Percentiles rank a stretch among this genome's conserved stretches.
These are phyloP conservation scores for Acrobasis consociella DNA, from an alignment of 2,888 invertebrate species.

Conservation along the genomic window DNA sequence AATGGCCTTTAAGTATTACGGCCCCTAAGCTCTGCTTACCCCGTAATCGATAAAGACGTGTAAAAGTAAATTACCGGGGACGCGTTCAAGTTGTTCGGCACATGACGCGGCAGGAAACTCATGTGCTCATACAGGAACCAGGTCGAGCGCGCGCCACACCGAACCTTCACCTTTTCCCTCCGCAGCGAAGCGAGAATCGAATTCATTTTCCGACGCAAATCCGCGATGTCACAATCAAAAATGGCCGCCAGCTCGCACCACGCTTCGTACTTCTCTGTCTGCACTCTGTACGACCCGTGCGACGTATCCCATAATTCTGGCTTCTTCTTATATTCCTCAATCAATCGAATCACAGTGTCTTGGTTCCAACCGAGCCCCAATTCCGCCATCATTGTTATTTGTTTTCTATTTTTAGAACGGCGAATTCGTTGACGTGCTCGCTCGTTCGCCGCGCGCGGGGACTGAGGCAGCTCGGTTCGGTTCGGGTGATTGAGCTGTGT, in stretches of 20 bases:
- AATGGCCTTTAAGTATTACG: no score
- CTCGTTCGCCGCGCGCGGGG: constrained; percentile 45
- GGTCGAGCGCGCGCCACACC: constrained; percentile 52
- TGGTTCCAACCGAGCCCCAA: constrained; percentile 63
- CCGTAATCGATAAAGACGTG: background rate
- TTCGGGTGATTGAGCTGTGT: constrained; percentile 26
- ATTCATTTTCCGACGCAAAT: constrained; percentile 68
- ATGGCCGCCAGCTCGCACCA: constrained; percentile 59
- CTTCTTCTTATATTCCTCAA: constrained; percentile 55
- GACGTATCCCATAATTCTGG: constrained; percentile 62
- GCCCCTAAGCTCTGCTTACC: no score
- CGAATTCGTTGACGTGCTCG: constrained; percentile 43
- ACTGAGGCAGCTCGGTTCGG: constrained; percentile 34
- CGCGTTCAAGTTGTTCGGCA: constrained; percentile 37
- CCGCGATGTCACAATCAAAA: constrained; percentile 63
- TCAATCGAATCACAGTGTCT: constrained; percentile 52
- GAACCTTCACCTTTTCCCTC: constrained; percentile 64
- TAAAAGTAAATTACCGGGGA: constrained; percentile 5
- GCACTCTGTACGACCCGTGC: constrained; percentile 55
- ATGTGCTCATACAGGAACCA: constrained; percentile 69
- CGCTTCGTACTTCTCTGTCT: constrained; percentile 61
- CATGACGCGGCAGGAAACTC: constrained; percentile 60
- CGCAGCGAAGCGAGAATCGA: constrained; percentile 72
- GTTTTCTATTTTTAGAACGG: constrained; percentile 2
- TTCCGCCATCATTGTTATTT: constrained; percentile 36